Evolutionary conservation across 2,113 vertebrate species (phyloP), one percentile per base, ranked within the genome.

Genomic region (Eidolon helvum): DNA sequence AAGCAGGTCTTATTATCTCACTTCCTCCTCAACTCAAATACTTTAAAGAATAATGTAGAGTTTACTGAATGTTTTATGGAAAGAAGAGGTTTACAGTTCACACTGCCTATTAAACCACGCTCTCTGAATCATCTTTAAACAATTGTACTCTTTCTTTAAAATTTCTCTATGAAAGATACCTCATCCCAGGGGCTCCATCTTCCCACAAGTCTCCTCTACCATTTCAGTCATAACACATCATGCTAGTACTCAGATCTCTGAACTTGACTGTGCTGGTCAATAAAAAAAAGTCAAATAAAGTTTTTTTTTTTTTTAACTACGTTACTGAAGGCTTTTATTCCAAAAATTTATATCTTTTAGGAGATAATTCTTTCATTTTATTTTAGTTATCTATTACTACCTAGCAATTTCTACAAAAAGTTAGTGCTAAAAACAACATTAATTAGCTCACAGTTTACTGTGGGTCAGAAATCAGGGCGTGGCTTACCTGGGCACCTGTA

Each of bases 171-270:
- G 48, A 50, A 18, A 71, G 22, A 11, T 10, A 10, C 12, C 5
- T 45, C 2, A 7, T 1, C 28, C 35, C 10, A 57, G 7, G 11
- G 0, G 0, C 19, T 55, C 1, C 28, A 66, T 30, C 4, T 33
- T 7, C 12, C 66, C 10, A 10, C 26, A 28, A 59, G 5, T 5
- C 9, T 75, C 14, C 85, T 48, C 8, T 72, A 26, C 7, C 26
- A 33, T 85, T 74, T 95, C 35, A 80, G 26, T 53, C 26, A 63
- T 38, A 63, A 43, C 11, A 53, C 2, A 38, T 48, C 43, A 84
- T 7, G 7, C 11, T 43, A 43, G n/a, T 35, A 48, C 59, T 78
- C 6, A 87, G 50, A 43, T 59, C 48, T 83, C 68, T 78, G 10
- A 84, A 19, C 2, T 7, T n/a, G 3, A 69, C 33, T 8, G 7